A percentile compares a stretch with the other conserved stretches of the same genome.
phyloP scores from a whole-genome alignment of 2,797 vertebrate species.

The Trichosurus vulpecula region DNA sequence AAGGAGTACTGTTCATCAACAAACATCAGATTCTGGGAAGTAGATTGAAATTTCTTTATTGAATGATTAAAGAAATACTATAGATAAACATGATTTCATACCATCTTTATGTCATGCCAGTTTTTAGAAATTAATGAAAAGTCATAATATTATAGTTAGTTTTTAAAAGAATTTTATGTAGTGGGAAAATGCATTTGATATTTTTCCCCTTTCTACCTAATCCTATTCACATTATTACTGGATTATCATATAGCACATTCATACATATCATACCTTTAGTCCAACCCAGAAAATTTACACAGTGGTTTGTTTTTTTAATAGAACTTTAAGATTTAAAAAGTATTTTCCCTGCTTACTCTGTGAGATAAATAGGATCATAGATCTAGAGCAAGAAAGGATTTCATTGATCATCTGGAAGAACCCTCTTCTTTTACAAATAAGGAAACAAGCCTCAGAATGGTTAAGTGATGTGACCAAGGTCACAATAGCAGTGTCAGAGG shows the following conservation, averaged over 20 bases:
- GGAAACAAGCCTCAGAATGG: background rate
- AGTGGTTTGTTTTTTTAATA: background rate
- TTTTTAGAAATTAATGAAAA: background rate
- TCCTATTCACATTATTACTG: background rate
- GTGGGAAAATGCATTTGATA: background rate
- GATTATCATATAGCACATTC: background rate
- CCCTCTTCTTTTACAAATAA: background rate
- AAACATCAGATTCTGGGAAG: background rate
- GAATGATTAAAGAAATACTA: slow-evolving; percentile 5
- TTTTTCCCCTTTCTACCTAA: background rate
- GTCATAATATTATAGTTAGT: background rate
- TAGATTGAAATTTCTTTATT: background rate
- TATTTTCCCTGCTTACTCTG: background rate
- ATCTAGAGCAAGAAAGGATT: background rate
- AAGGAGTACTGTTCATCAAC: background rate
- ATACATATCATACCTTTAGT: background rate
- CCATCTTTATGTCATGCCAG: background rate
- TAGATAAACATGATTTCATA: background rate
- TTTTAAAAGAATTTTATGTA: background rate
- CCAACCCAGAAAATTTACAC: background rate
- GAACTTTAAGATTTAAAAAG: background rate
- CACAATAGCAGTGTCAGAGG: background rate
- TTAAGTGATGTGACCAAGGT: background rate
- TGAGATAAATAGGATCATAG: background rate
- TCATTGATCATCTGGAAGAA: background rate